phyloP scores from a whole-genome alignment of 2,113 vertebrate species.

The Martes martes region DNA sequence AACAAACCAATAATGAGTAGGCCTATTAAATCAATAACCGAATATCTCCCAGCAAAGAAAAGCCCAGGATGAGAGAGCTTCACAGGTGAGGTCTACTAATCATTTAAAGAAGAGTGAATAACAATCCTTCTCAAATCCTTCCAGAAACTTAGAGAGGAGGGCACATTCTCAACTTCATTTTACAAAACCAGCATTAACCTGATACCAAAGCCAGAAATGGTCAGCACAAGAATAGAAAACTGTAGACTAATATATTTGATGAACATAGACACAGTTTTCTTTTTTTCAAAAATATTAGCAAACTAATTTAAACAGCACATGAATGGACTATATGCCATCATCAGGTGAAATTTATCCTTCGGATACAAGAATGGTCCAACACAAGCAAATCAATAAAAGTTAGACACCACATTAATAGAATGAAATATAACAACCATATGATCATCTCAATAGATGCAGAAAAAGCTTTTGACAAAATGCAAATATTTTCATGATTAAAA shows the following conservation, averaged over 20 bases:
- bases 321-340: too few species aligned
- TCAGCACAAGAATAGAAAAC: not conserved
- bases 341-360: not conserved
- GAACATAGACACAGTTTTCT: not conserved
- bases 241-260: not conserved
- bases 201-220: not conserved
- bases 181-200: not conserved
- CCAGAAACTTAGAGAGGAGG: not conserved
- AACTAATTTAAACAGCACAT: not conserved
- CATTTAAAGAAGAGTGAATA: not conserved
- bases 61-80: not conserved
- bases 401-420: not conserved
- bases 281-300: not conserved
- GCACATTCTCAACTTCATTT: not conserved
- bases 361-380: not conserved
- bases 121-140: not conserved
- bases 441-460: not conserved
- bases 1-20: too few species aligned
- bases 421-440: not conserved
- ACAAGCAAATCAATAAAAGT: not conserved
- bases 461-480: not conserved
- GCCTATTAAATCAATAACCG: not conserved
- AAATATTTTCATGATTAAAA: not conserved
- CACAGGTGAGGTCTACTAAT: not conserved
- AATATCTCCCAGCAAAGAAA: not conserved